Evolutionary conservation across 1,140 invertebrate genomes (phyloP), one percentile per base, ranked within the genome.

Genomic region (Fragariocoptes setiger): DNA sequence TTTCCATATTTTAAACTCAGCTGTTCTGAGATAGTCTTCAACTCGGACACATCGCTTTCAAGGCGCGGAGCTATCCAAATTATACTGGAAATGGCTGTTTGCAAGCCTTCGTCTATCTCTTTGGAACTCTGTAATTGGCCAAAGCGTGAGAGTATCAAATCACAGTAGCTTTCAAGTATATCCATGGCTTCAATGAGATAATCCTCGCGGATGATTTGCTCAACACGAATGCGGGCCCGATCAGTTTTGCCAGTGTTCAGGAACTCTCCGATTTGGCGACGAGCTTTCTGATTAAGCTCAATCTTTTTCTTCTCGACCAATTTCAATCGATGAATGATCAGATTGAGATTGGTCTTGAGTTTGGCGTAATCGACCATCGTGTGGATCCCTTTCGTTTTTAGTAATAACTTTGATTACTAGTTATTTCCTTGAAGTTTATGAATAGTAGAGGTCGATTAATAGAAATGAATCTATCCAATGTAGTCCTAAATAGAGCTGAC

Each of bases 91-190:
- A 97, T 79, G 3, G 88, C 75, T 62, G 97, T 90, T 20, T 79
- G 73, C 19, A 99, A 61, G 3, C 86, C 86, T 46, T 83, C 78
- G 55, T 97, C 90, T 3, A 97, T 53, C 46, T 77, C 78, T 69
- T 92, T 94, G 73, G 90, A 86, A 61, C 94, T 85, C 48, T 90
- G 78, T 39, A 97, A 72, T 1, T 97, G 62, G 14, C 90, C 92
- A 63, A 95, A 97, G 54, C 88, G 66, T 2, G 90, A 86, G 15
- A 99, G 59, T n/a, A 99, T 57, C 17, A 97, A 59, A 63, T 99
- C 92, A 62, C 88, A 95, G 55, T 88, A 97, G 83, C 95, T 95
- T 65, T 99, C 92, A 2, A 97, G 66, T 37, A 97, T 65, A 67
- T 97, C 92, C 75, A 95, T 88, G 0, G 88, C 46, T 62, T 99